Conservation (phyloP, 2,113 vertebrate species). For the Lophochroa leadbeateri region DNA sequence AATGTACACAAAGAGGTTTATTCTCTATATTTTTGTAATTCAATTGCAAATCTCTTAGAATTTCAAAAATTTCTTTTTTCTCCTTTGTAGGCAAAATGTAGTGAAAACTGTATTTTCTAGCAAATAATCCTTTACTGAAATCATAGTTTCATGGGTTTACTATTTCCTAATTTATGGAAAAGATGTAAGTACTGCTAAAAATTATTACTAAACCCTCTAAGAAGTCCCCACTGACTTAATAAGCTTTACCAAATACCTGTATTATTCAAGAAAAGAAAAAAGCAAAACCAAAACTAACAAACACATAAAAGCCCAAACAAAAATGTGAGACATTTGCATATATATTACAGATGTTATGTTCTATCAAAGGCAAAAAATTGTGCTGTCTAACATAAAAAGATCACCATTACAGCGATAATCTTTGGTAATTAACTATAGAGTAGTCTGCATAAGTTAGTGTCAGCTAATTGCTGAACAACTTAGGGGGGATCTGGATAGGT, state of each 20-base stretch:
- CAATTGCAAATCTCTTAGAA: neutral
- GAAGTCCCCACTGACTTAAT: neutral
- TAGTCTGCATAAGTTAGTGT: neutral
- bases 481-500: neutral
- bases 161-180: neutral
- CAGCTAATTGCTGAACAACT: neutral
- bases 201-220: neutral
- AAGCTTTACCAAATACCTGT: neutral
- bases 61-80: neutral
- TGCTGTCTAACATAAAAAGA: neutral
- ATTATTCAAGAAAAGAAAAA: neutral
- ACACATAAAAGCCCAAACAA: neutral
- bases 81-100: neutral
- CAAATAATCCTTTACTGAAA: neutral
- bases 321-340: neutral
- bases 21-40: neutral
- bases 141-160: neutral
- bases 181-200: neutral
- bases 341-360: neutral
- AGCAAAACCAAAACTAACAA: neutral
- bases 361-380: neutral
- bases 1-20: neutral
- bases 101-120: neutral
- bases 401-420: neutral
- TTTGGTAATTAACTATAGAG: neutral